A percentile compares a stretch with the other conserved stretches of the same genome.
Evolutionary conservation across 2,797 vertebrate genomes (phyloP).

Genomic region (Anguilla megastoma): DNA sequence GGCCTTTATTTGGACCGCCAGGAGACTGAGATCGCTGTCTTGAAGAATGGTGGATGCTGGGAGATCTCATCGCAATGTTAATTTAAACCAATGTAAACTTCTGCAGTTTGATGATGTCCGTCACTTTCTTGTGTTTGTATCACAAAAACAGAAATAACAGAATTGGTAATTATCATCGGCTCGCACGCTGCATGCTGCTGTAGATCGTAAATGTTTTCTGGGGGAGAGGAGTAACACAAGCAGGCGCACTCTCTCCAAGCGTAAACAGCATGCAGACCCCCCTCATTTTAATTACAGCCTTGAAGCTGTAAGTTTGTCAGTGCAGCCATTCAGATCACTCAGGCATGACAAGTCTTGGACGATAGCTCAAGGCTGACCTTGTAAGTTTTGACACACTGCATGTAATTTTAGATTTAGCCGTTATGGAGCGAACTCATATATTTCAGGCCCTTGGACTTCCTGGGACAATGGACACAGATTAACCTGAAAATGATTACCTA

Average conservation of each 20-base stretch:
- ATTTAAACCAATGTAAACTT: neutral
- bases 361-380: conserved; percentile 56
- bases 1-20: neutral
- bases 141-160: neutral
- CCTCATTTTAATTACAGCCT: conserved; percentile 51
- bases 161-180: neutral
- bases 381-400: conserved; percentile 49
- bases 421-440: conserved; percentile 51
- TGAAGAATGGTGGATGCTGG: neutral
- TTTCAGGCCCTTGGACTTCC: conserved; percentile 47
- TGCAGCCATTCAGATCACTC: conserved; percentile 43
- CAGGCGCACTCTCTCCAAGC: conserved; percentile 2
- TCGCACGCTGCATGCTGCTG: neutral
- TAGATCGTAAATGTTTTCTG: neutral
- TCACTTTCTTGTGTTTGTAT: neutral
- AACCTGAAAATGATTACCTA: conserved; percentile 64
- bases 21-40: neutral
- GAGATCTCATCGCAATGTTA: neutral
- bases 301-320: conserved; percentile 40
- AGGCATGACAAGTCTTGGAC: conserved; percentile 43
- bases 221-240: conserved; percentile 22
- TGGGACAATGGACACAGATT: conserved; percentile 51
- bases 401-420: conserved; percentile 53
- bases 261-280: neutral
- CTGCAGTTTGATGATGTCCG: neutral